phyloP scores from a whole-genome alignment of 2,888 invertebrate genomes.

The Terebella lapidaria region DNA sequence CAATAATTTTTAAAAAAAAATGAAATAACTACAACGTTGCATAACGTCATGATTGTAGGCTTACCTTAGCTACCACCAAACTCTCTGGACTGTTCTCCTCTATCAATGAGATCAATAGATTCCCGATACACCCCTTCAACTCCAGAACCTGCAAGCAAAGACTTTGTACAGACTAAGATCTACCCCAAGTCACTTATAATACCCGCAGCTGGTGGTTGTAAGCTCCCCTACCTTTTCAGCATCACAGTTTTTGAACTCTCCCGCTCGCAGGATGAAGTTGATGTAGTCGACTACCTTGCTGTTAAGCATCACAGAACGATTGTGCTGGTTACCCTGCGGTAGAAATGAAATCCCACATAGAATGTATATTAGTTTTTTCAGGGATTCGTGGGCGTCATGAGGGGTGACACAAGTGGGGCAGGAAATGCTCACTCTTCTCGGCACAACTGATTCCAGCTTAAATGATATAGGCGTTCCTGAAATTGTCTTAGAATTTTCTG shows the following conservation, averaged over 20 bases:
- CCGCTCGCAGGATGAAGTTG: conserved; percentile 52
- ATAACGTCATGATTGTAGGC: too few relatives aligned
- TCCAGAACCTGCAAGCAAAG: conserved; percentile 39
- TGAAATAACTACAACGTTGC: too few relatives aligned
- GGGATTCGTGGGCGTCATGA: not conserved
- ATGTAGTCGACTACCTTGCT: conserved; percentile 54
- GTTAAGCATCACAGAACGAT: conserved; percentile 51
- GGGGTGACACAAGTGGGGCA: too few relatives aligned
- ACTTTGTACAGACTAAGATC: not conserved
- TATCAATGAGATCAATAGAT: conserved; percentile 48
- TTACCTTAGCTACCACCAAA: conserved; percentile 45
- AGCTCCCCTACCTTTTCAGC: conserved; percentile 42
- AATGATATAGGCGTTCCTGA: too few relatives aligned
- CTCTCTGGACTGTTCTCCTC: conserved; percentile 52
- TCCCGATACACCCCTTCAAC: conserved; percentile 46
- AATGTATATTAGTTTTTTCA: too few relatives aligned
- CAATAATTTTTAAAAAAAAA: too few relatives aligned
- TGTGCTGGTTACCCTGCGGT: conserved; percentile 52
- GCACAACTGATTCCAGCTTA: not conserved
- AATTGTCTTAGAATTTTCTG: too few relatives aligned
- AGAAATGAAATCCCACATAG: too few relatives aligned
- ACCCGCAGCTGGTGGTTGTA: not conserved
- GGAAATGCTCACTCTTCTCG: too few relatives aligned
- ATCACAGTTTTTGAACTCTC: conserved; percentile 45
- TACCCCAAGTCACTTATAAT: too few relatives aligned